Conservation (phyloP, 2,113 vertebrate genomes). For the Aegithalos caudatus region DNA sequence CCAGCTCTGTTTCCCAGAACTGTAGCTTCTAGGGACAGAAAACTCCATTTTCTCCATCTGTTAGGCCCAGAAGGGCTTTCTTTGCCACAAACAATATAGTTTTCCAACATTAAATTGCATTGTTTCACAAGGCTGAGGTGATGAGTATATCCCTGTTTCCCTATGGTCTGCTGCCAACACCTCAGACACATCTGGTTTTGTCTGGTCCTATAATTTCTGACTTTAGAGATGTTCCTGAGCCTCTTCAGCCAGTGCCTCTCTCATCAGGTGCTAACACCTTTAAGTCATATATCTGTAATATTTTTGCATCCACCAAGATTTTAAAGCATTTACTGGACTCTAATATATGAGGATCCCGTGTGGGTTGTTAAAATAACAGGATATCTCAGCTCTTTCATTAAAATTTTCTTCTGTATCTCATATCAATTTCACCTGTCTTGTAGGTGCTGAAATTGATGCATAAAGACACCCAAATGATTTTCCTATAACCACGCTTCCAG, state of each 20-base stretch:
- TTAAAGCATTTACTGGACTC: neutral
- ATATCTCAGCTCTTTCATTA: neutral
- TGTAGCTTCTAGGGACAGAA: neutral
- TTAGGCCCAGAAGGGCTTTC: neutral
- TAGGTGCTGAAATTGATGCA: neutral
- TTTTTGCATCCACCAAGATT: neutral
- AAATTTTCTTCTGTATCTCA: neutral
- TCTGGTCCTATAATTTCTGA: neutral
- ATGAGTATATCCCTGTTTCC: neutral
- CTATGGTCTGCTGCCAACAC: neutral
- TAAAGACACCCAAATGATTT: neutral
- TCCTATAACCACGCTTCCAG: neutral
- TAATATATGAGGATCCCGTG: neutral
- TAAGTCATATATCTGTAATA: neutral
- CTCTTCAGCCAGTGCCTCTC: neutral
- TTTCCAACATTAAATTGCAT: neutral
- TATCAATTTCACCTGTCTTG: neutral
- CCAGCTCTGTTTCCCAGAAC: neutral
- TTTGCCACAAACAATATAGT: neutral
- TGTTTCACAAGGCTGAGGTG: neutral
- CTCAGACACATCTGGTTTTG: neutral
- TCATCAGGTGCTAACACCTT: neutral
- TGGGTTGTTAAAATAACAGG: neutral
- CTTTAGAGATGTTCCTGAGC: neutral
- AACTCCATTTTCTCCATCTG: constrained; percentile 25